Evolutionary conservation across 2,797 vertebrate species (phyloP), one percentile per base, ranked within the genome.

Genomic region (Sebastes trivittatus): DNA sequence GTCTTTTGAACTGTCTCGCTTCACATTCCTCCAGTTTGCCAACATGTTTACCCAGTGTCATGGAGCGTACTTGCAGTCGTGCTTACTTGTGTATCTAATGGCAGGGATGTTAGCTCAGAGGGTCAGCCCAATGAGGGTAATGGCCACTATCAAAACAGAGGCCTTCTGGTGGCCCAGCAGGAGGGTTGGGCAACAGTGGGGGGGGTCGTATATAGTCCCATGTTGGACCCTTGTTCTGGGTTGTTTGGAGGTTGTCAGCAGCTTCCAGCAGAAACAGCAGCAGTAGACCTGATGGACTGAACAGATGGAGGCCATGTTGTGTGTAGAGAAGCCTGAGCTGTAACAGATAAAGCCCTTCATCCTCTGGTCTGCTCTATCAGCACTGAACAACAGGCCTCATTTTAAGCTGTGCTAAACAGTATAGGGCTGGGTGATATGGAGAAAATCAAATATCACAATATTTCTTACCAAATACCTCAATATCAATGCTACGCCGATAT

Each of bases 141-240:
- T 87, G 80, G 76, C 82, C 85, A 74, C 83, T 93, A 82, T 94
- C 64, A 92, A 92, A 95, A 95, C 94, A 95, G 11, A 78, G 88
- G 65, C 94, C 94, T 95, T 95, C 88, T 95, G 95, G 91, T 89
- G 88, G 80, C 90, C 85, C 94, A 65, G 91, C 84, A 82, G 92
- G 92, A 70, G 85, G 75, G 67, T 52, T 79, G 55, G 61, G n/a
- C 68, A 52, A 11, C 29, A 22, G 42, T 30, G 25, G 58, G 77
- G 34, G 11, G 34, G 4, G 36, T 72, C 54, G 22, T 32, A 68
- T 30, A 67, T 30, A 73, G 80, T 64, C 74, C 65, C 20, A 59
- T 58, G 32, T 38, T 70, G 83, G 71, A 71, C 60, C 77, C 52
- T 70, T 38, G 11, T 87, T 84, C 36, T 78, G 83, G 73, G 77